These are phyloP conservation scores for Mimachlamys varia DNA, from an alignment of 2,888 invertebrate genomes.

Conservation along the genomic window DNA sequence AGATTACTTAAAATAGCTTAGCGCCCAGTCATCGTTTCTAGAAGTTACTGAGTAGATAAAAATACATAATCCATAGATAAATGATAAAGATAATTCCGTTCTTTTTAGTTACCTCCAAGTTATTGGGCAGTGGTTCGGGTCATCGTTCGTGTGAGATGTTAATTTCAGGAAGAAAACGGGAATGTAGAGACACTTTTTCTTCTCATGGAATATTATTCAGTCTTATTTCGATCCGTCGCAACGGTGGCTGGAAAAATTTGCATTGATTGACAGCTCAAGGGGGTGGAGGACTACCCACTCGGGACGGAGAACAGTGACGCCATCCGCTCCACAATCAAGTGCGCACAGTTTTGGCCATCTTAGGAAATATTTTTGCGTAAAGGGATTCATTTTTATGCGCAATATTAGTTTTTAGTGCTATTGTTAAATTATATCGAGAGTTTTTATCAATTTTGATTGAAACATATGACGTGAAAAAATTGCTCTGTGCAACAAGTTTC, in stretches of 20 bases:
- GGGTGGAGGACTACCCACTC: neutral
- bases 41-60: neutral
- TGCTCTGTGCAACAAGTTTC: conserved; percentile 21
- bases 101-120: neutral
- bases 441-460: neutral
- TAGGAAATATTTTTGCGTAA: neutral
- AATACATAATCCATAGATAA: neutral
- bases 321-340: neutral
- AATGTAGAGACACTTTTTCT: neutral
- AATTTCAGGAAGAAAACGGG: neutral
- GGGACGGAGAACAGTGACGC: neutral
- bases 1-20: conserved; percentile 36
- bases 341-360: neutral
- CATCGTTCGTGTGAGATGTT: neutral
- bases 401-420: neutral
- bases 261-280: conserved; percentile 48
- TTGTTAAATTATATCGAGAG: neutral
- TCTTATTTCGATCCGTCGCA: conserved; percentile 9
- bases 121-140: neutral
- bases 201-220: neutral
- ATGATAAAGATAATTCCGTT: neutral
- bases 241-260: conserved; percentile 38
- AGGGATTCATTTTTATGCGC: neutral
- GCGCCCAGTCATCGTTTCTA: neutral
- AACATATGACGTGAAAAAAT: neutral